Percentiles rank a stretch among this genome's conserved stretches.
These are phyloP conservation scores for Syndactyla subalaris DNA, from an alignment of 2,797 vertebrate genomes.

Conservation along the genomic window DNA sequence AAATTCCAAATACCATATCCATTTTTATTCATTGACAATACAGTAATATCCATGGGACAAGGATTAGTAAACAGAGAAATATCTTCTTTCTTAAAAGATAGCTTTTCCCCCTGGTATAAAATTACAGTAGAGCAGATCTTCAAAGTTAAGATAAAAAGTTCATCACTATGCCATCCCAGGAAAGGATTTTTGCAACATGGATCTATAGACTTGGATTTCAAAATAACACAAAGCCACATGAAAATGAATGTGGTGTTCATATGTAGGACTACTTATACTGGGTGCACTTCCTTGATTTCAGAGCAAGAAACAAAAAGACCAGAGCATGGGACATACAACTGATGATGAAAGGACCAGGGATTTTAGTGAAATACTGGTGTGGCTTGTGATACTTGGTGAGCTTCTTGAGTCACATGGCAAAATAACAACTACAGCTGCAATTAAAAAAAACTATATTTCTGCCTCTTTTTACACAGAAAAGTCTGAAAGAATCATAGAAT, in stretches of 20 bases:
- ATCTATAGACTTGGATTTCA: not conserved
- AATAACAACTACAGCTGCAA: not conserved
- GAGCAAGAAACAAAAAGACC: not conserved
- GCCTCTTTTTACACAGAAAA: not conserved
- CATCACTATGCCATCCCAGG: not conserved
- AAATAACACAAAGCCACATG: not conserved
- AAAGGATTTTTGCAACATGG: not conserved
- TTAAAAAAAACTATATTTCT: not conserved
- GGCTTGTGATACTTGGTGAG: not conserved
- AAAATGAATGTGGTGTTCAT: not conserved
- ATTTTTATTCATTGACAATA: slow-evolving; percentile 43
- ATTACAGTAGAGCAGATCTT: not conserved
- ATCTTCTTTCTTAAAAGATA: slow-evolving; percentile 22
- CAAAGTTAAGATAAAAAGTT: not conserved
- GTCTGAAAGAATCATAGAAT: not conserved
- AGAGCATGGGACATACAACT: not conserved
- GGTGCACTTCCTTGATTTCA: not conserved
- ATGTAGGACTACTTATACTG: not conserved
- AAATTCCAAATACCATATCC: slow-evolving; percentile 34
- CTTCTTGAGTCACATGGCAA: not conserved
- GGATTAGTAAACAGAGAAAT: slow-evolving; percentile 33
- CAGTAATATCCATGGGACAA: slow-evolving; percentile 16
- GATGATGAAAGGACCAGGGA: not conserved
- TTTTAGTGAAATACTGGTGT: not conserved
- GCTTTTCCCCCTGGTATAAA: slow-evolving; percentile 17